Conservation (phyloP, 2,888 invertebrate species). For the Criorhina ranunculi region DNA sequence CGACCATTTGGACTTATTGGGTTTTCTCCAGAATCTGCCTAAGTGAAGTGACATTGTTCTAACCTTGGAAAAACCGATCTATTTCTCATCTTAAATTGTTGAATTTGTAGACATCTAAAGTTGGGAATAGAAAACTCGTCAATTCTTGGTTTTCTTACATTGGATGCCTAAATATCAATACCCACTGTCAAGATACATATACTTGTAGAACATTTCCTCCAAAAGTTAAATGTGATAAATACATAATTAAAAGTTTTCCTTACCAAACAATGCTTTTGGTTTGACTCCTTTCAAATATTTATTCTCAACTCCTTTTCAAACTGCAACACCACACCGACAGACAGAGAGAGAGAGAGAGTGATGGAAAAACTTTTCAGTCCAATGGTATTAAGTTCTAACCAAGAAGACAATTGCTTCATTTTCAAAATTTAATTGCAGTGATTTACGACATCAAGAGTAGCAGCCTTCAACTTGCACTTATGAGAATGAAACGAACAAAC, state of each 20-base stretch:
- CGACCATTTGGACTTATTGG: too few relatives aligned
- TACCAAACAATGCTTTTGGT: conserved; percentile 7
- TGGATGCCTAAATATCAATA: not conserved
- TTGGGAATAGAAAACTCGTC: too few relatives aligned
- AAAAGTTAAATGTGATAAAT: conserved; percentile 48
- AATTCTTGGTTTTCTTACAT: too few relatives aligned
- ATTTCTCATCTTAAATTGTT: too few relatives aligned
- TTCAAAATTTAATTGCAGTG: conserved; percentile 71
- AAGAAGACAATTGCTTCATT: conserved; percentile 69
- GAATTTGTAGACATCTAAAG: too few relatives aligned
- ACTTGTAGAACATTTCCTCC: not conserved
- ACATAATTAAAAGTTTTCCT: conserved; percentile 53
- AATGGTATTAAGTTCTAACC: conserved; percentile 55
- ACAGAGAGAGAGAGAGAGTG: too few relatives aligned
- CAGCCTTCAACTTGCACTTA: conserved; percentile 45
- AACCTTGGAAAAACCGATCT: too few relatives aligned
- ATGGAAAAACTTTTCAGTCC: conserved; percentile 34
- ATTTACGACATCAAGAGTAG: conserved; percentile 49
- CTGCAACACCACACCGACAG: not conserved
- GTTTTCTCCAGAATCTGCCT: too few relatives aligned
- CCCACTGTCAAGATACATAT: not conserved
- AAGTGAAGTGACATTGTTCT: too few relatives aligned
- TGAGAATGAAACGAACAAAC: conserved; percentile 27
- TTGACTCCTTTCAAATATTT: conserved; percentile 39
- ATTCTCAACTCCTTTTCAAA: conserved; percentile 9